Evolutionary conservation across 2,888 invertebrate genomes (phyloP).

Genomic region (Agonum fuliginosum): DNA sequence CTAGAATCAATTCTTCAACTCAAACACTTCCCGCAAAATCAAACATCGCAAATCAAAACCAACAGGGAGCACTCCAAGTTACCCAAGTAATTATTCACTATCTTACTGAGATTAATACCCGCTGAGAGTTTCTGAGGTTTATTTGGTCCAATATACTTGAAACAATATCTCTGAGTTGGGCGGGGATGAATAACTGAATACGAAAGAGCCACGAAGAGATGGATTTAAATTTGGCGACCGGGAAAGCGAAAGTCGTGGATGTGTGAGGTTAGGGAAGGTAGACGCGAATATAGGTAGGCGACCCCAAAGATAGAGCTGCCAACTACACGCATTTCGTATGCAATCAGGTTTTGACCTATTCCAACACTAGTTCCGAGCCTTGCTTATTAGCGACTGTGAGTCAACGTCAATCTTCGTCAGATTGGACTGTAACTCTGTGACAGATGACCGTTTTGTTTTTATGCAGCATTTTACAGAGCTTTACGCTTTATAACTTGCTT

Average conservation of each 20-base stretch:
- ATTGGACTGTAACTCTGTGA: no score
- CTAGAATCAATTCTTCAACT: constrained; percentile 35
- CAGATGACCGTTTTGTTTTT: no score
- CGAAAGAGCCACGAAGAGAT: constrained; percentile 10
- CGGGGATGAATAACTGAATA: constrained; percentile 33
- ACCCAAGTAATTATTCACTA: constrained; percentile 19
- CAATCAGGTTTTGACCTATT: no score
- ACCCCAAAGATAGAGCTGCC: constrained; percentile 14
- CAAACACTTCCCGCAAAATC: constrained; percentile 19
- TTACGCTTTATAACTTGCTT: no score
- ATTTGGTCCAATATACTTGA: constrained; percentile 36
- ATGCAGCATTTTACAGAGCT: no score
- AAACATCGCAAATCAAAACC: constrained; percentile 39
- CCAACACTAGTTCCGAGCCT: no score
- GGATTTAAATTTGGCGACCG: constrained; percentile 28
- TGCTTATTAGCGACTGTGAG: no score
- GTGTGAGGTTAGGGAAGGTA: background rate
- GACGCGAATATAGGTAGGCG: background rate
- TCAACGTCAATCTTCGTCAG: no score
- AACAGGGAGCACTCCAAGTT: background rate
- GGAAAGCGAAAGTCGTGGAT: constrained; percentile 9
- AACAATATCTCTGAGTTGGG: constrained; percentile 8
- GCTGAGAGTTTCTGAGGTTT: background rate
- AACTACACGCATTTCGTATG: no score
- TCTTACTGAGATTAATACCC: background rate